A percentile compares a stretch with the other conserved stretches of the same genome.
Evolutionary conservation across 2,888 invertebrate genomes (phyloP).

Genomic region (Andrena camellia): DNA sequence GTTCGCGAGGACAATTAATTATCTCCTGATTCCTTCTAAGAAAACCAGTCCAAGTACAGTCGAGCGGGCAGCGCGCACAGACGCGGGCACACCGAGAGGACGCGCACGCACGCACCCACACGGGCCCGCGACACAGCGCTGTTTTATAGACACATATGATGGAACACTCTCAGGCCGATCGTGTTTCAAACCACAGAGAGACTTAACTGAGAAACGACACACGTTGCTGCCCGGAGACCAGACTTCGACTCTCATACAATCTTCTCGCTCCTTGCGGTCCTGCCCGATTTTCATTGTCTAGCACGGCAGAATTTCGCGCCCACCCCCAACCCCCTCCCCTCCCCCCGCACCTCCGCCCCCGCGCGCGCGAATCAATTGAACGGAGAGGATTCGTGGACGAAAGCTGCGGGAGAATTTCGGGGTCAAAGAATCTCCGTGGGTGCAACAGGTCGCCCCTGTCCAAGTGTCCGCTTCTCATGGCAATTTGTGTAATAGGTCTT

Average conservation of each 20-base stretch:
- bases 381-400: background rate
- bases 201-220: constrained; percentile 81
- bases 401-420: no score
- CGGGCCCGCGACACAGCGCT: constrained; percentile 65
- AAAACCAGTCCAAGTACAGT: constrained; percentile 82
- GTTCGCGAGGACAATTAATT: constrained; percentile 83
- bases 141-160: constrained; percentile 84
- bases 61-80: constrained; percentile 58
- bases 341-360: no score
- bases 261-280: constrained; percentile 34
- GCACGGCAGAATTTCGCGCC: constrained; percentile 22
- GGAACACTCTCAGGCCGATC: constrained; percentile 85
- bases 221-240: constrained; percentile 67
- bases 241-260: constrained; percentile 42
- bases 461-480: background rate
- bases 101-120: constrained; percentile 59
- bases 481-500: background rate
- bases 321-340: no score
- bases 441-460: constrained; percentile 59
- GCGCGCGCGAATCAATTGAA: background rate
- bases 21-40: constrained; percentile 84
- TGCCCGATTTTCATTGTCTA: constrained; percentile 67
- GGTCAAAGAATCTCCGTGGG: background rate
- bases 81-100: constrained; percentile 52
- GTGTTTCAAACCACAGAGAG: constrained; percentile 85